Percentiles rank a stretch among this genome's conserved stretches.
phyloP scores from a whole-genome alignment of 1,140 invertebrate species.

The Lepidurus arcticus region DNA sequence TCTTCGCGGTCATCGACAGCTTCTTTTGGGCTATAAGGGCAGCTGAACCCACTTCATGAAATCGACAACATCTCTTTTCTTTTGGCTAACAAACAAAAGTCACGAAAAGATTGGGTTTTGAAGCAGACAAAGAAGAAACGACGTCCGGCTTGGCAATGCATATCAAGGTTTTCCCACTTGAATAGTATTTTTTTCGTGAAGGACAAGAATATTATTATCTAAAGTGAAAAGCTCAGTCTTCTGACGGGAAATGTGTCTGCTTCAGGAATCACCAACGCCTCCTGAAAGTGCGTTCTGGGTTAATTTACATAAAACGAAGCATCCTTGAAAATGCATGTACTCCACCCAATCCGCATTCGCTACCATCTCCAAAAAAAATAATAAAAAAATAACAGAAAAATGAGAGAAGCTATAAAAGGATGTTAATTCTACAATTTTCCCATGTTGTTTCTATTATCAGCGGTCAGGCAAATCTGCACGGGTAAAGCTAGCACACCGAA shows the following conservation, averaged over 20 bases:
- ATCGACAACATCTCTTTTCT: too few species aligned
- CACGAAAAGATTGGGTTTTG: neutral
- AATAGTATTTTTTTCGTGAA: neutral
- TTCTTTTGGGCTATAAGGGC: neutral
- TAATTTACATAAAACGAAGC: conserved; percentile 6
- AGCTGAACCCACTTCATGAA: neutral
- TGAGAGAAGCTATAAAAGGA: too few species aligned
- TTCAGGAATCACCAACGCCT: neutral
- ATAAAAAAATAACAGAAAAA: too few species aligned
- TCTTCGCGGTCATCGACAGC: neutral
- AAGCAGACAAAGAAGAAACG: neutral
- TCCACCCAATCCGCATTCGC: conserved; percentile 7
- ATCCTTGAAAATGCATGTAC: neutral
- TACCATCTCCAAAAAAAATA: too few species aligned
- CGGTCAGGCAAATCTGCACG: too few species aligned
- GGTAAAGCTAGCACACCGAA: neutral
- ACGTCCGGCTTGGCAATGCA: neutral
- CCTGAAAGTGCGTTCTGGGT: neutral
- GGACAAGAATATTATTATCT: neutral
- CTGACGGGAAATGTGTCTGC: neutral
- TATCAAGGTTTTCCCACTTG: neutral
- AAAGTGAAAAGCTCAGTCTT: neutral
- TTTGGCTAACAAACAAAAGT: neutral
- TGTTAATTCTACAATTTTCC: too few species aligned
- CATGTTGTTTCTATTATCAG: too few species aligned